Evolutionary conservation across 2,797 vertebrate species (phyloP), one percentile per base, ranked within the genome.

Genomic region (Platalea minor): DNA sequence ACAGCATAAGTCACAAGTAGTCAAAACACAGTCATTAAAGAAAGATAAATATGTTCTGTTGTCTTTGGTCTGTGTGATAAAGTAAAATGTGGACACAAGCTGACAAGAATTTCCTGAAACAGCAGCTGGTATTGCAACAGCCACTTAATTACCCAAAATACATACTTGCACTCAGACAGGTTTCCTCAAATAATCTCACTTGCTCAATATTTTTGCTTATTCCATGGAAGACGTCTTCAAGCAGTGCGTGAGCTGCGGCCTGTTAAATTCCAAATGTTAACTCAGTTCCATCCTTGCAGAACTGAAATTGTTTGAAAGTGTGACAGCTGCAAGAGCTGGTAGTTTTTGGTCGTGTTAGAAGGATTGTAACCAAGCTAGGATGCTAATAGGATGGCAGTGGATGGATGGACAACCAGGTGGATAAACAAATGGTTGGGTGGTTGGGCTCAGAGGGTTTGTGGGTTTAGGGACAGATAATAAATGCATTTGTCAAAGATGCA

Each of bases 11-110:
- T 87, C 84, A 73, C 70, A 85, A 54, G 43, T 51, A 63, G 54
- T 79, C 87, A 97, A 65, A 92, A 85, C 29, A 73, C 5, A 61
- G 43, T 65, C 59, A 85, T 91, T 95, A 87, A 86, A 78, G 70
- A 79, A 85, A 82, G 37, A 89, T 59, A 91, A 93, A 69, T 84
- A 81, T 10, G 12, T 92, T 81, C 45, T 60, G 11, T 61, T 96
- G 26, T 81, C 57, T 91, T 85, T 69, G 43, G 41, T 56, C 48
- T 69, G 33, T 69, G 12, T 73, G 35, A 92, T 67, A 73, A 91
- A 54, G 17, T 69, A 39, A 54, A 91, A 85, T 31, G 41, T 20
- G 15, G 20, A 54, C 51, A 50, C 16, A 79, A 92, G 35, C 19
- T 73, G 51, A 82, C 63, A 95, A 91, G 13, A 11, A 73, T 65